These are phyloP conservation scores for Bombus sibiricus DNA, from an alignment of 1,140 invertebrate genomes.

Conservation along the genomic window DNA sequence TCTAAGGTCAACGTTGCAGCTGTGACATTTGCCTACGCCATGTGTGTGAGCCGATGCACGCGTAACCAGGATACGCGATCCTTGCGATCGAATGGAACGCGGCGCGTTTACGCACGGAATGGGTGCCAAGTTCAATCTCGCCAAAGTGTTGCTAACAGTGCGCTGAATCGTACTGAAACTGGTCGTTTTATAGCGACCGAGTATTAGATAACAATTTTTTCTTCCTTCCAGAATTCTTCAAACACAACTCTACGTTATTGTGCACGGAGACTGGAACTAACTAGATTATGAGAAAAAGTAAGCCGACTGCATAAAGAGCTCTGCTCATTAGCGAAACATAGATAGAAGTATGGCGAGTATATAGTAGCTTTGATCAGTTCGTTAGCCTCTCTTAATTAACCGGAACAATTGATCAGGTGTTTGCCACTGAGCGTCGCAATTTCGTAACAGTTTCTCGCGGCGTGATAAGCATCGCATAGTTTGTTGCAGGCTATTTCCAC, in stretches of 20 bases:
- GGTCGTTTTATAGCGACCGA: not conserved
- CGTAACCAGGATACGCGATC: constrained; percentile 54
- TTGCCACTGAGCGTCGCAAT: not conserved
- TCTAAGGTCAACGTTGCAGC: not conserved
- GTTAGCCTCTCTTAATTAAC: constrained; percentile 10
- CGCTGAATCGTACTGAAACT: not conserved
- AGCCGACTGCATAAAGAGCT: too few relatives aligned
- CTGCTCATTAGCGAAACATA: not conserved
- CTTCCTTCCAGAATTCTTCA: not conserved
- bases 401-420: not conserved
- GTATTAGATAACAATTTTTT: not conserved
- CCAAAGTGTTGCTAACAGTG: constrained; percentile 12
- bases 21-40: constrained; percentile 27
- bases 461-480: not conserved
- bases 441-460: not conserved
- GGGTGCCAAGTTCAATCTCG: constrained; percentile 63
- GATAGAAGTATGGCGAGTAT: not conserved
- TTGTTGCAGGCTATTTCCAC: not conserved
- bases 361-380: not conserved
- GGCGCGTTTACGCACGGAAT: constrained; percentile 35
- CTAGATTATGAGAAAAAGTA: not conserved
- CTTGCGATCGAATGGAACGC: constrained; percentile 40
- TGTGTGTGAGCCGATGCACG: not conserved
- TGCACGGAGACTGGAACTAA: not conserved
- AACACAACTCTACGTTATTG: not conserved